Evolutionary conservation across 2,797 vertebrate species (phyloP), one percentile per base, ranked within the genome.

Genomic region (Thunnus albacares): DNA sequence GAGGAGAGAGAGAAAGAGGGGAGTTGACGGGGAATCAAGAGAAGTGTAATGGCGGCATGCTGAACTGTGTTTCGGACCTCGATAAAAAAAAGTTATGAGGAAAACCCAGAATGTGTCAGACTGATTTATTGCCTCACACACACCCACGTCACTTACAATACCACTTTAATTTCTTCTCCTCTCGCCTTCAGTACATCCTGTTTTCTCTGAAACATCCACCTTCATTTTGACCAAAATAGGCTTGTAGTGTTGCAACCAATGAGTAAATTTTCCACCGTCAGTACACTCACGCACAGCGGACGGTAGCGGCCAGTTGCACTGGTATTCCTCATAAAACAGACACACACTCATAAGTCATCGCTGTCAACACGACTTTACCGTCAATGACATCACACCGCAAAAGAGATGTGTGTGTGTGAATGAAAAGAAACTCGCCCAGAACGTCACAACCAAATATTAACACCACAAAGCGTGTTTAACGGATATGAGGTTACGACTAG

Each of bases 401-500:
- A 5, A 41, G 6, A 17, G 0, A 17, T 15, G 3, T 14, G 15
- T 28, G 3, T 14, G 15, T 28, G 15, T 28, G 55, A 63, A 56
- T 43, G 41, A 62, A 33, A 11, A 4, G 15, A 24, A 33, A 56
- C 43, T 14, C 14, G 24, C 41, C 33, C 28, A 38, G 17, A 24
- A n/a, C 18, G 4, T 73, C 11, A 10, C 3, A 9, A 17, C 24
- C 41, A 14, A 57, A 41, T 15, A 57, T 43, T n/a, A 24, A 41
- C 17, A 30, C 22, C 57, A 33, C 24, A 13, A 1, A 47, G 22
- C 33, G 14, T 56, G 73, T 77, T 28, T 12, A 41, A 28, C 12
- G 53, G 82, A 65, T 24, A 6, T 71, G 67, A 63, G 20, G 20
- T 67, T 65, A 70, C 14, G 43, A 41, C 66, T 33, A 43, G 56